Evolutionary conservation across 2,797 vertebrate species (phyloP), one percentile per base, ranked within the genome.

Genomic region (Myripristis jacobus): DNA sequence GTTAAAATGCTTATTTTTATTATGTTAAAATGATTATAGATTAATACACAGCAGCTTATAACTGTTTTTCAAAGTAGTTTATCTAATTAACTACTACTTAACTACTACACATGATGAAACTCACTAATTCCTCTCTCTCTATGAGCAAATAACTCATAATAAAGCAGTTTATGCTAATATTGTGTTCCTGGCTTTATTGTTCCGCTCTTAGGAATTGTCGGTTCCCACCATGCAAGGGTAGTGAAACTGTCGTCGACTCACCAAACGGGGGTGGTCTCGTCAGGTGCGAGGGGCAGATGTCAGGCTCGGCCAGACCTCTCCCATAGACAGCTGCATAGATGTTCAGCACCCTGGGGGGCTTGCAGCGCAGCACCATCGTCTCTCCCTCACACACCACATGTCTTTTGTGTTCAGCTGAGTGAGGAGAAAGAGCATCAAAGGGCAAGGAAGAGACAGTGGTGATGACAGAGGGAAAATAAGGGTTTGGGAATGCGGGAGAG

Each of bases 321-420:
- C 98, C 97, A 0, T 96, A 99, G 78, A 94, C 93, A 18, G 96
- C 98, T 4, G 95, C 95, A 44, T 99, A 99, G 94, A 99, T 96
- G 90, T 95, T 96, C 76, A 99, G 94, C 74, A 96, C 92, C 89
- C 93, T 96, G 77, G 96, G 95, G 64, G 95, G 91, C 66, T 96
- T 96, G 75, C 98, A 99, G 90, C 95, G 96, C 75, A 99, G 93
- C 51, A 92, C 89, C 94, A 99, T 82, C 69, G 92, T 94, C 75
- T 95, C 94, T 53, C 95, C 95, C 83, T 98, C 96, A 85, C 98
- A 99, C 9, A 89, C 93, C 48, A 96, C 94, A 74, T 92, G 95
- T 82, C 90, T 96, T 91, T 95, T 98, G 89, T 98, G 94, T 91
- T 99, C 97, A 66, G 95, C 97, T 99, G 87, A 83, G 71, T 0